Percentiles rank a stretch among this genome's conserved stretches.
Conservation (phyloP, 1,140 invertebrate genomes). For the Camponotus floridanus region DNA sequence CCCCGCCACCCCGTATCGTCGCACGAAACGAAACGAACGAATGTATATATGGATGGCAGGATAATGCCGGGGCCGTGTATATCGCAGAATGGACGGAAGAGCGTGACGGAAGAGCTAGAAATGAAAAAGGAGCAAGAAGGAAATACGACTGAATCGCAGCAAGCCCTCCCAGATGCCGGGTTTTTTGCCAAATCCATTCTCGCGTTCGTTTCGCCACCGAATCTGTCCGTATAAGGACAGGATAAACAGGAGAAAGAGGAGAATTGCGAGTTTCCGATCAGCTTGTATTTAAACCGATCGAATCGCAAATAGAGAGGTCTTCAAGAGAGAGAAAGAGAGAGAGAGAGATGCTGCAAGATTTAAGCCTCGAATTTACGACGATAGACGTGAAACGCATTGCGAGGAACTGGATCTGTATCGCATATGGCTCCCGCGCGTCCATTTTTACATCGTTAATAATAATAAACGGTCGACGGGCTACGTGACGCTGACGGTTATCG, state of each 20-base stretch:
- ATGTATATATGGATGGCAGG: constrained; percentile 54
- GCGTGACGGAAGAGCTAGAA: constrained; percentile 29
- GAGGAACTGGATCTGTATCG: neutral
- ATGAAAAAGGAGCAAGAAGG: neutral
- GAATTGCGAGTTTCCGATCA: constrained; percentile 13
- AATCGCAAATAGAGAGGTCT: constrained; percentile 24
- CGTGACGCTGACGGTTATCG: constrained; percentile 20
- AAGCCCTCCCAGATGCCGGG: constrained; percentile 71
- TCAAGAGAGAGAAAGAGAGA: neutral
- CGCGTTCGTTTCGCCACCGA: constrained; percentile 38
- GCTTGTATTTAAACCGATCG: constrained; percentile 33
- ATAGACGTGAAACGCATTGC: neutral
- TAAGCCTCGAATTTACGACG: constrained; percentile 14
- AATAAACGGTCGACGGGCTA: constrained; percentile 17
- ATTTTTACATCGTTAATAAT: constrained; percentile 42
- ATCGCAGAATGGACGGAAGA: constrained; percentile 46
- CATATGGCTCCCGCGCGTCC: neutral
- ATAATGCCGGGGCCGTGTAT: constrained; percentile 66
- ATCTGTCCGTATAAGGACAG: constrained; percentile 68
- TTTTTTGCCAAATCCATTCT: constrained; percentile 64
- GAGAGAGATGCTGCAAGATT: neutral
- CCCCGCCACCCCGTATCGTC: constrained; percentile 28
- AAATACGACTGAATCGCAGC: constrained; percentile 67
- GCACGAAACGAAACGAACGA: constrained; percentile 64
- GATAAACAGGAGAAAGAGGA: neutral